These are phyloP conservation scores for Percopsis omiscomaycus DNA, from an alignment of 2,797 vertebrate genomes.

Conservation along the genomic window DNA sequence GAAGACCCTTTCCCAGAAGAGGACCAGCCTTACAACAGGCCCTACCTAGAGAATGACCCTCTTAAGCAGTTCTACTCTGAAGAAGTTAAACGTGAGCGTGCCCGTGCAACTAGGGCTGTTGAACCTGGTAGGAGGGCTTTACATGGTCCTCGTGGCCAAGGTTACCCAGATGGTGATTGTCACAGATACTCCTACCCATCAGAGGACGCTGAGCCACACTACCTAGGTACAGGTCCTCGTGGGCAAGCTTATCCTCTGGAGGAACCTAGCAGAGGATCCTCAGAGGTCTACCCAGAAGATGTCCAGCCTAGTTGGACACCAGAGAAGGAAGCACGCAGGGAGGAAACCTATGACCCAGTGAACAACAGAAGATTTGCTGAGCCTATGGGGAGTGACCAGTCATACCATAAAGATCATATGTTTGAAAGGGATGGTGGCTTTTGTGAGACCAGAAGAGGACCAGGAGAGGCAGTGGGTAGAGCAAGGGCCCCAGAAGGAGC, in stretches of 20 bases:
- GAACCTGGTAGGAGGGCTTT: neutral
- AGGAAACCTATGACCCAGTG: constrained; percentile 32
- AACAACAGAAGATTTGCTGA: constrained; percentile 28
- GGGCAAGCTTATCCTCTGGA: constrained; percentile 13
- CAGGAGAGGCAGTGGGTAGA: neutral
- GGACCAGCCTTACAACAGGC: constrained; percentile 26
- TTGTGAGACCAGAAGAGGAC: constrained; percentile 24
- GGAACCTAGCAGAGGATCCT: constrained; percentile 8
- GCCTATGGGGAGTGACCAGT: constrained; percentile 8
- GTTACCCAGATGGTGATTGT: constrained; percentile 17
- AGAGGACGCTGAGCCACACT: neutral
- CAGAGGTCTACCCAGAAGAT: constrained; percentile 3
- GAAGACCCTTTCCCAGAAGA: constrained; percentile 29
- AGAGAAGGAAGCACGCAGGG: constrained; percentile 26
- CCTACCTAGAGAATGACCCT: constrained; percentile 40
- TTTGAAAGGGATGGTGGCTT: constrained; percentile 50
- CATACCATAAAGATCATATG: constrained; percentile 15
- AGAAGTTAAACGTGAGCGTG: constrained; percentile 36
- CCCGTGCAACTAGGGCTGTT: constrained; percentile 1
- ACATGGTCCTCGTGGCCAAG: neutral
- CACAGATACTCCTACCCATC: constrained; percentile 1
- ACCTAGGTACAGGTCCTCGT: constrained; percentile 6
- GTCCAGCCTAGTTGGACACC: neutral
- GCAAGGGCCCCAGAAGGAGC: constrained; percentile 27
- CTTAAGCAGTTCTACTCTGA: constrained; percentile 54